A percentile compares a stretch with the other conserved stretches of the same genome.
These are phyloP conservation scores for Ammodytes dubius DNA, from an alignment of 2,113 vertebrate species.

Conservation along the genomic window DNA sequence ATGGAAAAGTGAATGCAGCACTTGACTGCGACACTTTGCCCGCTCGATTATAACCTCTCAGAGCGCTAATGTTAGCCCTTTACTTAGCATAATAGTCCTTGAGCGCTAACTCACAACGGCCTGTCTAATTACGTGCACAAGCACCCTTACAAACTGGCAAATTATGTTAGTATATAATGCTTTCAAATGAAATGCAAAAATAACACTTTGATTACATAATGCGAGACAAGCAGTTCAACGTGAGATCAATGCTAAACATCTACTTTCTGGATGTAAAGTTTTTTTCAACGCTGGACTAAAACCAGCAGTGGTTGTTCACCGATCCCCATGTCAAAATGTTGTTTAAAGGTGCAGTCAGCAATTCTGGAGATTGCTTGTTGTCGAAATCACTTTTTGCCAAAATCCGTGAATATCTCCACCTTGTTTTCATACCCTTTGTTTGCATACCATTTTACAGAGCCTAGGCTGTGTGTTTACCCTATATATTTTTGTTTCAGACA, in stretches of 20 bases:
- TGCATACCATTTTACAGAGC: no score
- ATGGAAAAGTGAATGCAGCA: slow-evolving; percentile 45
- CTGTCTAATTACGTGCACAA: slow-evolving; percentile 66
- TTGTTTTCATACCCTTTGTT: no score
- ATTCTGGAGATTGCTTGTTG: no score
- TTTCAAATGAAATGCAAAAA: slow-evolving; percentile 45
- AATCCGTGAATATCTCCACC: no score
- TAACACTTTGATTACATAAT: slow-evolving; percentile 40
- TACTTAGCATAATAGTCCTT: slow-evolving; percentile 67
- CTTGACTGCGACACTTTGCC: slow-evolving; percentile 59
- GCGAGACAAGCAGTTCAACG: background rate
- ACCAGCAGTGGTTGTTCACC: background rate
- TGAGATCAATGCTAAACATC: background rate
- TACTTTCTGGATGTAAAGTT: background rate
- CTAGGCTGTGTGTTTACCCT: no score
- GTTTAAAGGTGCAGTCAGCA: background rate
- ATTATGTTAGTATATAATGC: slow-evolving; percentile 15
- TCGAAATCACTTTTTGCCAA: no score
- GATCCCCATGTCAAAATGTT: background rate
- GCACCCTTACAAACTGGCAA: slow-evolving; percentile 29
- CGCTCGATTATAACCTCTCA: slow-evolving; percentile 59
- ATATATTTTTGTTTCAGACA: no score
- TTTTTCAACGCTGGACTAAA: background rate
- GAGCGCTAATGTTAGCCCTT: slow-evolving; percentile 58
- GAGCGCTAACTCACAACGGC: slow-evolving; percentile 47